Conservation (phyloP, 2,888 invertebrate genomes). For the Panopea generosa region DNA sequence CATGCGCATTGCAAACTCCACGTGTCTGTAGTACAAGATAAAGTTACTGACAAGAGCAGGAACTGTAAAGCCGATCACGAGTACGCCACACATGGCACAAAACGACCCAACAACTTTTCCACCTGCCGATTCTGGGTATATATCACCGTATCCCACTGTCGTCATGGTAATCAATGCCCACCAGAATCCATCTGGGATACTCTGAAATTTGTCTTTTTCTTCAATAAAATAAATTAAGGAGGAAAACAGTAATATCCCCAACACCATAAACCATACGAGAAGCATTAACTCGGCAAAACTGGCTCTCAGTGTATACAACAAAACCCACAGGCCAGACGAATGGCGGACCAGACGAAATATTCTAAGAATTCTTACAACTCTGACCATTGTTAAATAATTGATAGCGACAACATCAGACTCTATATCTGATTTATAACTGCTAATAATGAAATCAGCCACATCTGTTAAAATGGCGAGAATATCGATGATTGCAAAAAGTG, state of each 20-base stretch:
- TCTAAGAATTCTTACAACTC: conserved; percentile 72
- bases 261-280: conserved; percentile 74
- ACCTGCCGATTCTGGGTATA: conserved; percentile 68
- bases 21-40: conserved; percentile 76
- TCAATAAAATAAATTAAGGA: conserved; percentile 80
- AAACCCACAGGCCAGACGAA: conserved; percentile 76
- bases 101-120: conserved; percentile 76
- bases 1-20: conserved; percentile 60
- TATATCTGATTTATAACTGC: conserved; percentile 38
- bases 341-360: conserved; percentile 76
- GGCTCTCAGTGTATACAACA: conserved; percentile 78
- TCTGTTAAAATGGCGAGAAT: conserved; percentile 69
- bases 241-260: conserved; percentile 77
- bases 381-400: conserved; percentile 66
- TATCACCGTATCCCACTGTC: conserved; percentile 81
- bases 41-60: conserved; percentile 82
- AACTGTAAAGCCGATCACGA: conserved; percentile 77
- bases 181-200: conserved; percentile 78
- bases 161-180: conserved; percentile 82
- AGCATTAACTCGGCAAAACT: conserved; percentile 77
- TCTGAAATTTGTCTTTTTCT: conserved; percentile 64
- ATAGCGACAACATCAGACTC: conserved; percentile 29
- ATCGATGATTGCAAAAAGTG: conserved; percentile 54
- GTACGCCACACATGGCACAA: conserved; percentile 74
- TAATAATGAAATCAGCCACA: conserved; percentile 69